Conservation (phyloP, 53 echinoderm and acorn worm genomes). For the Paelopatides confundens region DNA sequence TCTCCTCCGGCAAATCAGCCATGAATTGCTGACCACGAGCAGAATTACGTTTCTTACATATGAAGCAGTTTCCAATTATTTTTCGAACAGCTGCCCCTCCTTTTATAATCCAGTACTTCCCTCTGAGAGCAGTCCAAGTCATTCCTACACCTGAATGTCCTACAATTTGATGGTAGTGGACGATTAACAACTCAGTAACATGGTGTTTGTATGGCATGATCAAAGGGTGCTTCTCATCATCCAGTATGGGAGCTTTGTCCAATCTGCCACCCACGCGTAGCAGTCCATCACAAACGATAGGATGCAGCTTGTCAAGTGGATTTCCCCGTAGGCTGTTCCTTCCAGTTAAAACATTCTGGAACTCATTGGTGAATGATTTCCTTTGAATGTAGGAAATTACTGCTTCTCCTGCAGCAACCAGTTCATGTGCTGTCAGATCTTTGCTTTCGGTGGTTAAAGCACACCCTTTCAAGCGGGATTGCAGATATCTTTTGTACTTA, state of each 20-base stretch:
- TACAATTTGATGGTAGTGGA: not conserved
- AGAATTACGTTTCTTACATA: conserved; percentile 49
- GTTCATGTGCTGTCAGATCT: conserved; percentile 23
- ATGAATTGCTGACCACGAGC: conserved; percentile 9
- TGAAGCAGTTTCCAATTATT: conserved; percentile 51
- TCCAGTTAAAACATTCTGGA: not conserved
- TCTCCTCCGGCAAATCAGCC: conserved; percentile 22
- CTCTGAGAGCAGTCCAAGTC: conserved; percentile 42
- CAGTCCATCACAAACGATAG: conserved; percentile 4
- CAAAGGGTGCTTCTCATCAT: conserved; percentile 55
- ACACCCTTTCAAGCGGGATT: not conserved
- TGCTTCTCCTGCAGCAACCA: not conserved
- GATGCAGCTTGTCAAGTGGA: conserved; percentile 56
- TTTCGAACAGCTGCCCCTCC: conserved; percentile 15
- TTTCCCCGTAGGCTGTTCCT: not conserved
- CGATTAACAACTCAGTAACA: not conserved
- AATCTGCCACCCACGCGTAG: conserved; percentile 53
- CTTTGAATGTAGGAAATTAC: conserved; percentile 13
- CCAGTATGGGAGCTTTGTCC: conserved; percentile 26
- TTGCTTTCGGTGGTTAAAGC: not conserved
- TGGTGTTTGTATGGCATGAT: conserved; percentile 54
- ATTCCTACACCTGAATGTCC: conserved; percentile 54
- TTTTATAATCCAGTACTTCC: conserved; percentile 29
- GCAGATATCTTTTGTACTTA: conserved; percentile 5
- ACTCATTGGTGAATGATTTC: not conserved